Conservation (phyloP, 1,140 invertebrate genomes). For the Zeugodacus cucurbitae region DNA sequence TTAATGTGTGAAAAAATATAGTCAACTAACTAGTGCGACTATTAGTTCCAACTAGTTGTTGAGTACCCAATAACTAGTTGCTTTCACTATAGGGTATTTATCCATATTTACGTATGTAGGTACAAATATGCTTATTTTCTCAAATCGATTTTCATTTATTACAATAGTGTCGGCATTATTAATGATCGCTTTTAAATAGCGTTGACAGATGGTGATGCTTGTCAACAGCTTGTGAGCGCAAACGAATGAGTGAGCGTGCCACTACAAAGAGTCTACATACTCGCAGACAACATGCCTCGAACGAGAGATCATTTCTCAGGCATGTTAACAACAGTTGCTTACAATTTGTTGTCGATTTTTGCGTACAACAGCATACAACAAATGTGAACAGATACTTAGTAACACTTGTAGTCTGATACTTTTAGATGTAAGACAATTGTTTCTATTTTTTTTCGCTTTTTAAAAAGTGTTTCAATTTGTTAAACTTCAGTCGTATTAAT, state of each 20-base stretch:
- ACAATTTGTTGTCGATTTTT: conserved; percentile 53
- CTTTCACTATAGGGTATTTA: too few species aligned
- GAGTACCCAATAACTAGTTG: too few species aligned
- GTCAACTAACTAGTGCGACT: too few species aligned
- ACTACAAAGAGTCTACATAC: neutral
- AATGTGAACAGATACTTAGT: conserved; percentile 31
- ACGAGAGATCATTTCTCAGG: conserved; percentile 41
- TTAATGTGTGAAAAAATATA: too few species aligned
- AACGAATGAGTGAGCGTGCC: neutral
- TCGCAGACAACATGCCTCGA: neutral
- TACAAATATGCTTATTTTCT: neutral
- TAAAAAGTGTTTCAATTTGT: conserved; percentile 31
- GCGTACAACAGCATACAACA: neutral
- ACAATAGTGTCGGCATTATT: conserved; percentile 47
- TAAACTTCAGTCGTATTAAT: conserved; percentile 51
- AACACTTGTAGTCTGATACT: conserved; percentile 36
- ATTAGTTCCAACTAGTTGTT: too few species aligned
- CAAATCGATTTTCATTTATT: conserved; percentile 24
- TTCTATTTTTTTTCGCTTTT: neutral
- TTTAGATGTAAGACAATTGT: conserved; percentile 31
- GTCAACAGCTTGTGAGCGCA: conserved; percentile 29
- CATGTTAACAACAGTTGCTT: conserved; percentile 62
- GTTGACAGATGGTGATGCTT: conserved; percentile 53
- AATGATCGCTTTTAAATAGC: conserved; percentile 64
- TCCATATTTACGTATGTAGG: neutral